These are phyloP conservation scores for Drosophila neotestacea DNA, from an alignment of 2,888 invertebrate species.

Conservation along the genomic window DNA sequence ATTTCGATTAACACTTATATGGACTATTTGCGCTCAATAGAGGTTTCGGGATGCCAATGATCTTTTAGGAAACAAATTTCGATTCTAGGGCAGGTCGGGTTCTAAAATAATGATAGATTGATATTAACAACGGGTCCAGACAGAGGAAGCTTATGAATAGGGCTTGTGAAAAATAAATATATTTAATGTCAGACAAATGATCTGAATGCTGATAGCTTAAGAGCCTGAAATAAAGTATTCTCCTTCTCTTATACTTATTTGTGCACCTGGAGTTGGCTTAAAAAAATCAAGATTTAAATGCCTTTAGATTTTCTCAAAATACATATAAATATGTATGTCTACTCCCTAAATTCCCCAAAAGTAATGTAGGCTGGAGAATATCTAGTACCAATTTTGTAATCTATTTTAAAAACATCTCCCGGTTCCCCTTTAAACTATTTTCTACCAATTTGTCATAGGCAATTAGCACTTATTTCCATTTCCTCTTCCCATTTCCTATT, in stretches of 20 bases:
- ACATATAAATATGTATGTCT: too few relatives aligned
- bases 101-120: neutral
- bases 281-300: too few relatives aligned
- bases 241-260: too few relatives aligned
- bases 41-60: constrained; percentile 28
- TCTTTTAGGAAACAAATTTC: constrained; percentile 1
- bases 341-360: neutral
- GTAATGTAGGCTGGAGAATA: neutral
- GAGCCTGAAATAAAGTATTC: too few relatives aligned
- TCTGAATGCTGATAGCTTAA: too few relatives aligned
- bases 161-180: too few relatives aligned
- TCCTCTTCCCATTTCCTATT: constrained; percentile 25
- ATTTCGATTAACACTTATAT: constrained; percentile 59
- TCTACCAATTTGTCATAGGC: constrained; percentile 38
- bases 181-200: too few relatives aligned
- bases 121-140: neutral
- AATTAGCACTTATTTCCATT: constrained; percentile 44
- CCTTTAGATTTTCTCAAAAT: too few relatives aligned
- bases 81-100: neutral
- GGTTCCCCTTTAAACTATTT: constrained; percentile 4
- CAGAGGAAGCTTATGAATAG: too few relatives aligned
- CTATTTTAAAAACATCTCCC: constrained; percentile 13
- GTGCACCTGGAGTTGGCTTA: too few relatives aligned
- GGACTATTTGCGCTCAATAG: constrained; percentile 50
- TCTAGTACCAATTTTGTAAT: constrained; percentile 1